Evolutionary conservation across 2,888 invertebrate genomes (phyloP), one percentile per base, ranked within the genome.

Genomic region (Xestobium rufovillosum): DNA sequence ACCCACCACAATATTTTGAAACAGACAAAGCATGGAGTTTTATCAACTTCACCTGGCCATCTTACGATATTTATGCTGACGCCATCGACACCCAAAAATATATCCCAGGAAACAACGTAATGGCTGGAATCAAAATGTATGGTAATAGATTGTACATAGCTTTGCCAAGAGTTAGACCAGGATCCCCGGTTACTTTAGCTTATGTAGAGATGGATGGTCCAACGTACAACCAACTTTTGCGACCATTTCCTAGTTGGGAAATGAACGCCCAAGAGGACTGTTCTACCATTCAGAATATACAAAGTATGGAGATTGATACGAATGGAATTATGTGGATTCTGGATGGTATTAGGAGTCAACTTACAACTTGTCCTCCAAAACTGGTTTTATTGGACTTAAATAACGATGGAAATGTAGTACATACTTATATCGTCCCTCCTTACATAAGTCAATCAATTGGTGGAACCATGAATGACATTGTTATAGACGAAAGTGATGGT

Each of bases 301-400:
- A 82, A 56, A 77, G 78, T 45, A 70, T 83, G 59, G 83, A 84
- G 56, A 77, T 84, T 36, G 84, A 84, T 59, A 72, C 72, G 2
- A 70, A 72, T 39, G 81, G 83, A 3, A 63, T 80, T 3, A 76
- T 85, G 77, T 81, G 79, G 73, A 70, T 75, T 8, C 65, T 80
- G 26, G 83, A 82, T 47, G 78, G 78, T 31, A 80, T 82, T 0
- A 66, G 80, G 37, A 75, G 75, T 16, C 75, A 75, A 8, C 65
- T 76, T 40, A 56, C 67, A 1, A 70, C 67, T 39, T 83, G 83
- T 53, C 75, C 77, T 2, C 76, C 82, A 0, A 78, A 81, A 31
- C 58, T 84, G 26, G 71, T 81, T 3, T 64, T 83, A 11, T 69
- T 83, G 37, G 78, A 83, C 52, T 63, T 83, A 8, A 78, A 77